Conservation (phyloP, 2,113 vertebrate genomes). For the Hemicordylus capensis region DNA sequence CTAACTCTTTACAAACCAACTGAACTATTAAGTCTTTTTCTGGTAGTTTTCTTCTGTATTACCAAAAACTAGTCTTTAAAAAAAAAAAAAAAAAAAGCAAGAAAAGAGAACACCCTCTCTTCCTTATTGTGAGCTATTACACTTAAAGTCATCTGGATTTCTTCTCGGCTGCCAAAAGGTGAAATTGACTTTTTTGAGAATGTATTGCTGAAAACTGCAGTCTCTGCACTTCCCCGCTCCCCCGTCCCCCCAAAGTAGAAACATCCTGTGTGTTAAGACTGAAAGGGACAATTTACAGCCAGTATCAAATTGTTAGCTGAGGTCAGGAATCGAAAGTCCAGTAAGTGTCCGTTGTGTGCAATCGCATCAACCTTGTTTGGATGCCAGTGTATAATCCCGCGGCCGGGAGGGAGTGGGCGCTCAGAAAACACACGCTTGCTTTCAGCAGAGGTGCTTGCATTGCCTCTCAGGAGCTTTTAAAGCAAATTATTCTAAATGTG, state of each 20-base stretch:
- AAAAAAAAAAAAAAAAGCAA: too few relatives aligned
- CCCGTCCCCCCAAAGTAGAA: conserved; percentile 30
- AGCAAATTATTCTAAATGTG: not conserved
- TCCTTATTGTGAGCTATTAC: conserved; percentile 47
- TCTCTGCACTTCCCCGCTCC: conserved; percentile 46
- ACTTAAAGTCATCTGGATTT: conserved; percentile 46
- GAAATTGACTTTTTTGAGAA: conserved; percentile 71
- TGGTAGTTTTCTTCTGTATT: conserved; percentile 13
- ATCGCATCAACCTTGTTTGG: conserved; percentile 34
- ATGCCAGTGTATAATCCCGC: conserved; percentile 5
- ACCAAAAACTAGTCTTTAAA: conserved; percentile 16
- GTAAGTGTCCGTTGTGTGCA: conserved; percentile 36
- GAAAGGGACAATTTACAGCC: conserved; percentile 59
- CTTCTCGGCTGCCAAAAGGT: conserved; percentile 69
- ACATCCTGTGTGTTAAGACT: conserved; percentile 56
- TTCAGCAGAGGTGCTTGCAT: not conserved
- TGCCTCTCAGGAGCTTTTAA: not conserved
- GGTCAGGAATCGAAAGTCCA: conserved; percentile 58
- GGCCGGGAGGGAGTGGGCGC: not conserved
- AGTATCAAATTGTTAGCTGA: conserved; percentile 55
- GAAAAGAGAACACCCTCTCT: too few relatives aligned
- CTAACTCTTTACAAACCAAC: conserved; percentile 21
- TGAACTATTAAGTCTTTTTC: conserved; percentile 12
- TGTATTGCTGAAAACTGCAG: conserved; percentile 67
- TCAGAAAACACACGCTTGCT: not conserved